Conservation (phyloP, 37 sponge, comb jelly and placozoan genomes). For the Halisarca cf. caerulea region DNA sequence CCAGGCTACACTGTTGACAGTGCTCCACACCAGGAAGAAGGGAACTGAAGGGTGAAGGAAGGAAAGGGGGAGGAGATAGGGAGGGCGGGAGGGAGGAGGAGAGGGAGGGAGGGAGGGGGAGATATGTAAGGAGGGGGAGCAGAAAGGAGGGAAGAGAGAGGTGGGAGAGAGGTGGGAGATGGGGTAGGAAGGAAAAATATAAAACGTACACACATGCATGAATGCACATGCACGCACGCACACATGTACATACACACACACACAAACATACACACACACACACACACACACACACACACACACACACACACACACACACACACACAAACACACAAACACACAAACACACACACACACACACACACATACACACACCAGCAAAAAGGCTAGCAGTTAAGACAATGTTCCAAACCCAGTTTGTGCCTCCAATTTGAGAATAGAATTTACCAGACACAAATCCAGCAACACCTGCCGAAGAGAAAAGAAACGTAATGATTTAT, state of each 20-base stretch:
- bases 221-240: too few relatives aligned
- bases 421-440: constrained; percentile 82
- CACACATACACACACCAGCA: constrained; percentile 32
- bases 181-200: background rate
- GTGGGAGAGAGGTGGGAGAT: background rate
- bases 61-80: background rate
- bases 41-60: constrained; percentile 44
- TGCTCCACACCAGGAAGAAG: constrained; percentile 89
- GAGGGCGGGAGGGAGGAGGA: background rate
- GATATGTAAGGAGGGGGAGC: background rate
- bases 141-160: background rate
- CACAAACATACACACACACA: too few relatives aligned
- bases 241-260: too few relatives aligned
- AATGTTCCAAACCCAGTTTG: constrained; percentile 93
- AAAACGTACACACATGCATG: too few relatives aligned
- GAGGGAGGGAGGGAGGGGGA: background rate
- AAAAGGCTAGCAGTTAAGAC: constrained; percentile 86
- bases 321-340: background rate
- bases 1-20: constrained; percentile 91
- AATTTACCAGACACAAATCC: constrained; percentile 82
- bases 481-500: too few relatives aligned
- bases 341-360: too few relatives aligned
- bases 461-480: constrained; percentile 50
- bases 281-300: too few relatives aligned
- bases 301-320: background rate